Percentiles rank a stretch among this genome's conserved stretches.
These are phyloP conservation scores for Cotesia typhae DNA, from an alignment of 1,140 invertebrate genomes.

Conservation along the genomic window DNA sequence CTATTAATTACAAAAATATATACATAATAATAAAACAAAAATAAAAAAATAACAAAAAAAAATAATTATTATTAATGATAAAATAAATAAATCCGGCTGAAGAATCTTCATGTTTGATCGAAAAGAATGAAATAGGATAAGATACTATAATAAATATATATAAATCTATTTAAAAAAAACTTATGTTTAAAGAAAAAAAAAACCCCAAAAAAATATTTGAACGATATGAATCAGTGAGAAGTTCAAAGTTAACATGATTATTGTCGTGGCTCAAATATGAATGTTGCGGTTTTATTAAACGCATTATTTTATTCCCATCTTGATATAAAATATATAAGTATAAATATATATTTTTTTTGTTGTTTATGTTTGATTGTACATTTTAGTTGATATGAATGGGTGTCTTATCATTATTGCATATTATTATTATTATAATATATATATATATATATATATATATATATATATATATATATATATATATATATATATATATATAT, in stretches of 20 bases:
- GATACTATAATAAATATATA: conserved; percentile 14
- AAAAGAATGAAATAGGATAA: conserved; percentile 7
- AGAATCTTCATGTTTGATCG: conserved; percentile 19
- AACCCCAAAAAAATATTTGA: conserved; percentile 14
- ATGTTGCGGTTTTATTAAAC: conserved; percentile 17
- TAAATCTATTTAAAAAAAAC: not conserved
- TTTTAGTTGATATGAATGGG: conserved; percentile 28
- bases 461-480: conserved; percentile 25
- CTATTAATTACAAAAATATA: conserved; percentile 40
- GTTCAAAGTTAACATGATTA: conserved; percentile 22
- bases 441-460: conserved; percentile 27
- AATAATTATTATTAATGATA: conserved; percentile 21
- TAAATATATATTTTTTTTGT: conserved; percentile 29
- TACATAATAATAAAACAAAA: conserved; percentile 38
- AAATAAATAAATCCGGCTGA: conserved; percentile 5
- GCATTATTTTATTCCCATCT: not conserved
- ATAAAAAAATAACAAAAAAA: conserved; percentile 29
- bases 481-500: conserved; percentile 18
- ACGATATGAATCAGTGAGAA: not conserved
- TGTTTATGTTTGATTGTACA: conserved; percentile 31
- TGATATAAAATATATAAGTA: conserved; percentile 12
- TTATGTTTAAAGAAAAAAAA: conserved; percentile 7
- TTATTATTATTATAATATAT: too few relatives aligned
- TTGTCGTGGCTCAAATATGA: conserved; percentile 38
- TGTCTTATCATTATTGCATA: conserved; percentile 31